Evolutionary conservation across 2,113 vertebrate genomes (phyloP), one percentile per base, ranked within the genome.

Genomic region (Mixornis gularis): DNA sequence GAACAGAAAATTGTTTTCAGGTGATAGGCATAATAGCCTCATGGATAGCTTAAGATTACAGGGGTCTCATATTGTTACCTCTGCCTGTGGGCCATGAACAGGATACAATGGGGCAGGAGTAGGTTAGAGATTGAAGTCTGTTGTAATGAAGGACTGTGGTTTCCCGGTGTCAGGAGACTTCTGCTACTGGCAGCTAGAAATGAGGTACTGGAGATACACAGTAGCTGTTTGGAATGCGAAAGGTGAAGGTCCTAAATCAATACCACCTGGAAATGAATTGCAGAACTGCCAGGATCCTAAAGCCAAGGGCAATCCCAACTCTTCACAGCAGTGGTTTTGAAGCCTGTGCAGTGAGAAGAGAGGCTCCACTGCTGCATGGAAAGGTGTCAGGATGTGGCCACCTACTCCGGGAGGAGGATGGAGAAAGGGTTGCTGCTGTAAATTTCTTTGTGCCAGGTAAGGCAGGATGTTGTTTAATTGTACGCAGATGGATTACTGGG

Each of bases 1-100:
- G 79, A 91, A 73, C 36, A 95, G 74, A 78, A 87, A 70, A 87
- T 85, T 92, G 36, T 85, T 91, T 93, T 80, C 92, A 83, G 74
- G 76, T 92, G 74, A 80, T 63, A 70, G 87, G 30, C 56, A 32
- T 89, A 82, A 85, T 40, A 89, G 25, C 25, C 43, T 89, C n/a
- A 70, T 66, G 68, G 48, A 58, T 41, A 64, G 26, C 64, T 80
- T 70, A 72, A 82, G 56, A 46, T 11, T 72, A 48, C n/a, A 40
- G 81, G 17, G 12, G 52, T 56, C 0, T 2, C 1, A 1, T 6
- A 3, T 68, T 83, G 18, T 68, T 60, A 48, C 8, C 2, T 65
- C 38, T 16, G 17, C 32, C 32, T 82, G 26, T 22, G 48, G 52
- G n/a, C 52, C 1, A 3, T 32, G 32, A 92, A 12, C 7, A 36